Evolutionary conservation across 2,113 vertebrate species (phyloP).

Genomic region (Bujurquina vittata): DNA sequence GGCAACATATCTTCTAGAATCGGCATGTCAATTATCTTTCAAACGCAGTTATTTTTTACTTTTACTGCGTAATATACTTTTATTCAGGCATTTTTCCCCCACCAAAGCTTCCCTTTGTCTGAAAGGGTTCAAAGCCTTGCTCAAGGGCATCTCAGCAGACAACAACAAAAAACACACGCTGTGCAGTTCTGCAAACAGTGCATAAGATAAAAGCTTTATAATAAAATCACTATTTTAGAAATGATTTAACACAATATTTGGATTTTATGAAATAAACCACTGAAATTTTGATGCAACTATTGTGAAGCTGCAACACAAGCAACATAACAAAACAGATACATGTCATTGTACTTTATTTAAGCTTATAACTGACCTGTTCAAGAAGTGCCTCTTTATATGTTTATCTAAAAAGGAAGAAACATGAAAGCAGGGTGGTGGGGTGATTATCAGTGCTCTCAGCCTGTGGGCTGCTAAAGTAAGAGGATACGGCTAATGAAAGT

Average conservation of each 20-base stretch:
- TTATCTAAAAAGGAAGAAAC: constrained; percentile 38
- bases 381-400: constrained; percentile 43
- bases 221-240: not conserved
- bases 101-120: not conserved
- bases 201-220: not conserved
- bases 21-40: constrained; percentile 27
- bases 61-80: not conserved
- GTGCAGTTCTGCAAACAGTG: not conserved
- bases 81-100: not conserved
- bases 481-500: constrained; percentile 43
- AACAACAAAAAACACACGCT: not conserved
- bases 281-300: not conserved
- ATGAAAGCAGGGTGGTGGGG: constrained; percentile 1
- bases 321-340: not conserved
- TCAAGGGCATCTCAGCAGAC: constrained; percentile 1
- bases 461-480: not conserved
- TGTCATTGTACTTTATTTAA: constrained; percentile 8
- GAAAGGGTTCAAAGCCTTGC: constrained; percentile 7
- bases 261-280: not conserved
- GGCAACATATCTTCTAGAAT: constrained; percentile 3
- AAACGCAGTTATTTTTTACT: constrained; percentile 34
- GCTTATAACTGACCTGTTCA: constrained; percentile 23
- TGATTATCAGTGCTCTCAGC: constrained; percentile 34
- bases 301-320: not conserved
- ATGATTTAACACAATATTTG: not conserved